Evolutionary conservation across 2,888 invertebrate genomes (phyloP).

Genomic region (Keiferia lycopersicella): DNA sequence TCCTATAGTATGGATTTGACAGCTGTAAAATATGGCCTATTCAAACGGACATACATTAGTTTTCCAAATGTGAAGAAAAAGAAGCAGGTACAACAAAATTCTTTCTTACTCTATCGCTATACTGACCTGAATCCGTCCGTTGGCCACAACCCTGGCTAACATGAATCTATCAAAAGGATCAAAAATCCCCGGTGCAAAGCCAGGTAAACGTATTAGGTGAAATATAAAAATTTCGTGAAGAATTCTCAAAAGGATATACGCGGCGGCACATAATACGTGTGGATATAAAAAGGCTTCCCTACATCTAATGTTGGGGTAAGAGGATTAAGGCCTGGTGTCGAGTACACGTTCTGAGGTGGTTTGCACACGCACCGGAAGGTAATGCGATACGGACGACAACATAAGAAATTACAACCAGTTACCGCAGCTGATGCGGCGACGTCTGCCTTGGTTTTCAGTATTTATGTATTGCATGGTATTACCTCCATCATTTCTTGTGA

Average conservation of each 20-base stretch:
- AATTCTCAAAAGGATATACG: conserved; percentile 23
- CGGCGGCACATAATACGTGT: conserved; percentile 24
- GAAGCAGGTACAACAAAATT: neutral
- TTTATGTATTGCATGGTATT: too few relatives aligned
- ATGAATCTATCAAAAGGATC: conserved; percentile 19
- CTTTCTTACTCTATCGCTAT: neutral
- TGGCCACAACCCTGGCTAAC: neutral
- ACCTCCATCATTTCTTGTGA: too few relatives aligned
- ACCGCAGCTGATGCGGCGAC: too few relatives aligned
- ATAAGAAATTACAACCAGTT: too few relatives aligned
- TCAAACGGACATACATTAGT: too few relatives aligned
- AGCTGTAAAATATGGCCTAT: too few relatives aligned
- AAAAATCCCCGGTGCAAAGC: conserved; percentile 4
- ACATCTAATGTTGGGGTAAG: conserved; percentile 63
- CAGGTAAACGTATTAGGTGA: conserved; percentile 16
- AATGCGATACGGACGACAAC: too few relatives aligned
- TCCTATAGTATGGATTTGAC: too few relatives aligned
- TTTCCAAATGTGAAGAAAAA: neutral
- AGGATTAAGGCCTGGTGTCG: conserved; percentile 61
- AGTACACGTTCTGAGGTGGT: conserved; percentile 35
- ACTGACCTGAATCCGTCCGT: neutral
- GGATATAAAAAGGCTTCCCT: conserved; percentile 54
- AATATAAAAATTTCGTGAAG: conserved; percentile 24
- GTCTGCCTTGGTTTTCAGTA: too few relatives aligned
- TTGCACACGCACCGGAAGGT: too few relatives aligned